These are phyloP conservation scores for Luehdorfia chinensis DNA, from an alignment of 1,140 invertebrate genomes.

Conservation along the genomic window DNA sequence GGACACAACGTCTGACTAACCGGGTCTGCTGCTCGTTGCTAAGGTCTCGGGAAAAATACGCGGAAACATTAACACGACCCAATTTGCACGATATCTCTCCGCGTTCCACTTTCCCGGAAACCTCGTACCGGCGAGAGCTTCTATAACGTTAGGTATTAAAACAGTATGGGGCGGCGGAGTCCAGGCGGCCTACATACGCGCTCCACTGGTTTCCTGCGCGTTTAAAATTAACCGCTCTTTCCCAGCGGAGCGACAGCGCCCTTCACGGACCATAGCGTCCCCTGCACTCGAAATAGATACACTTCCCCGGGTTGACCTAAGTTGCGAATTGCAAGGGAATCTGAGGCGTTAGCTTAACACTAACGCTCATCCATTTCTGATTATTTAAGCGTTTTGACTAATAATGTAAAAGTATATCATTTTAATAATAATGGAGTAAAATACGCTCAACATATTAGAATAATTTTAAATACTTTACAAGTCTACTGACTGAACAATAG, in stretches of 20 bases:
- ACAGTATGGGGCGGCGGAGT: slow-evolving; percentile 40
- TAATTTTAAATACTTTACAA: too few relatives aligned
- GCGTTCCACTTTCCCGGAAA: slow-evolving; percentile 61
- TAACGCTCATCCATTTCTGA: too few relatives aligned
- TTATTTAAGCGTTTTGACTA: too few relatives aligned
- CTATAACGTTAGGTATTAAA: slow-evolving; percentile 56
- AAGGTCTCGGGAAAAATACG: slow-evolving; percentile 18
- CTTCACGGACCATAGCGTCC: slow-evolving; percentile 56
- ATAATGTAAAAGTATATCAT: too few relatives aligned
- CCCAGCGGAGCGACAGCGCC: slow-evolving; percentile 57
- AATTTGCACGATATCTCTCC: slow-evolving; percentile 47
- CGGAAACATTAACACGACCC: slow-evolving; percentile 44
- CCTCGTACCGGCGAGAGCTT: slow-evolving; percentile 37
- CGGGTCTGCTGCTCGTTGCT: background rate
- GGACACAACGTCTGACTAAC: background rate
- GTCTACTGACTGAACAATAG: too few relatives aligned
- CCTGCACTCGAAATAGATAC: slow-evolving; percentile 50
- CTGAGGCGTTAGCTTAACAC: too few relatives aligned
- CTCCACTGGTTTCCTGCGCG: slow-evolving; percentile 60
- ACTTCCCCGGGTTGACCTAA: too few relatives aligned
- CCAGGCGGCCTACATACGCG: slow-evolving; percentile 62
- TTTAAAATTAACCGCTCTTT: slow-evolving; percentile 67
- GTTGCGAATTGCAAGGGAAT: too few relatives aligned
- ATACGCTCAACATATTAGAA: too few relatives aligned
- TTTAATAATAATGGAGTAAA: too few relatives aligned